These are phyloP conservation scores for Xenops minutus DNA, from an alignment of 2,797 vertebrate species.

Conservation along the genomic window DNA sequence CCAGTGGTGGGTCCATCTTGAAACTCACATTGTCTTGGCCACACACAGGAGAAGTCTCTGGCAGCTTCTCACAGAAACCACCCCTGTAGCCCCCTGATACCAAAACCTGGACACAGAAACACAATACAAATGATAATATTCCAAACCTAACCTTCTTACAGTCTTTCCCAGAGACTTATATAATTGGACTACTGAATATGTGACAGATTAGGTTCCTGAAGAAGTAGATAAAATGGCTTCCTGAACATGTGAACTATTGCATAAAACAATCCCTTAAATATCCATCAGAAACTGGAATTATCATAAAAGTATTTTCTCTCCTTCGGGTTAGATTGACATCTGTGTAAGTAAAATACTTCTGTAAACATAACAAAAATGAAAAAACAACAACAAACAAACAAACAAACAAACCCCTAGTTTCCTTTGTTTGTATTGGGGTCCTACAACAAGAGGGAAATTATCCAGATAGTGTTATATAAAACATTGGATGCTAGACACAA, in stretches of 20 bases:
- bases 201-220: background rate
- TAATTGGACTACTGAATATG: background rate
- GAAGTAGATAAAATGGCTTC: background rate
- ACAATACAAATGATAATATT: background rate
- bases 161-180: background rate
- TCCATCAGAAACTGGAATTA: background rate
- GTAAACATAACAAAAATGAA: background rate
- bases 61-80: background rate
- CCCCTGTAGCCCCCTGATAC: rapidly evolving
- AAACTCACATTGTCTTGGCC: background rate
- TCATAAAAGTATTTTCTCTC: background rate
- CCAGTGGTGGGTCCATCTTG: rapidly evolving
- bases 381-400: too few relatives aligned
- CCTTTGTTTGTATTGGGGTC: background rate
- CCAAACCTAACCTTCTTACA: background rate
- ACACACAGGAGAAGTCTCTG: background rate
- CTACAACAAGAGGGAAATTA: background rate
- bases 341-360: background rate
- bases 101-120: background rate
- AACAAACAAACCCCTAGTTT: background rate
- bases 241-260: background rate
- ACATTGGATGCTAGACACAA: background rate
- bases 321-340: background rate
- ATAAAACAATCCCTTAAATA: background rate
- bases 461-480: background rate